Percentiles rank a stretch among this genome's conserved stretches.
Evolutionary conservation across 2,797 vertebrate genomes (phyloP).

Genomic region (Pitangus sulphuratus): DNA sequence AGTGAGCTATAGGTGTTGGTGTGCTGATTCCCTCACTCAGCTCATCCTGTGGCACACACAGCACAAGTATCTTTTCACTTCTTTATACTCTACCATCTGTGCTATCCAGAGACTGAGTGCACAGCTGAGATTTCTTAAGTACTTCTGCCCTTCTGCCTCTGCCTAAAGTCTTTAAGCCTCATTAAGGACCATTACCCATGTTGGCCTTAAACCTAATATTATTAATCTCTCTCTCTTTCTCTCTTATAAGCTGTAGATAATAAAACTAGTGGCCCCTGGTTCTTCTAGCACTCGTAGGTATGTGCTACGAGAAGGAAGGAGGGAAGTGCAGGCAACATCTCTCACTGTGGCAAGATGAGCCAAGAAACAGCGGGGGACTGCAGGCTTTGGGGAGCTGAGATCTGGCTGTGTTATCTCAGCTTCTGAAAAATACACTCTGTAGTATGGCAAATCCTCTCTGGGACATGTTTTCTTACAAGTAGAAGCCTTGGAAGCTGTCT

Average conservation of each 20-base stretch:
- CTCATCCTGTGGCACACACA: not conserved
- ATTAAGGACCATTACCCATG: not conserved
- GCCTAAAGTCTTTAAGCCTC: not conserved
- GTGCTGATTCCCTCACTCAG: not conserved
- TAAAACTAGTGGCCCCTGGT: not conserved
- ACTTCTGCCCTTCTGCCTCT: not conserved
- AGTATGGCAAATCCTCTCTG: not conserved
- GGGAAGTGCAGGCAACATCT: not conserved
- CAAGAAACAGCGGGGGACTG: not conserved
- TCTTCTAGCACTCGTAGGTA: not conserved
- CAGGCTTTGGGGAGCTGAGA: not conserved
- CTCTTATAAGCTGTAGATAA: not conserved
- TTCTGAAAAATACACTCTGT: not conserved
- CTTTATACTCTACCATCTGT: not conserved
- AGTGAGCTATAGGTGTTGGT: not conserved
- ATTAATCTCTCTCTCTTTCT: not conserved
- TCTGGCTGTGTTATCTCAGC: not conserved
- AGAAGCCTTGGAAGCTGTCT: not conserved
- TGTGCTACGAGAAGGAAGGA: not conserved
- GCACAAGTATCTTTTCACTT: not conserved
- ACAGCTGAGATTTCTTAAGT: not conserved
- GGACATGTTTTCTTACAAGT: not conserved
- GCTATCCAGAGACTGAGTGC: not conserved
- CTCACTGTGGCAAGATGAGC: fast-evolving
- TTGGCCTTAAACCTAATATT: not conserved